These are phyloP conservation scores for Hestina assimilis DNA, from an alignment of 1,140 invertebrate species.

Conservation along the genomic window DNA sequence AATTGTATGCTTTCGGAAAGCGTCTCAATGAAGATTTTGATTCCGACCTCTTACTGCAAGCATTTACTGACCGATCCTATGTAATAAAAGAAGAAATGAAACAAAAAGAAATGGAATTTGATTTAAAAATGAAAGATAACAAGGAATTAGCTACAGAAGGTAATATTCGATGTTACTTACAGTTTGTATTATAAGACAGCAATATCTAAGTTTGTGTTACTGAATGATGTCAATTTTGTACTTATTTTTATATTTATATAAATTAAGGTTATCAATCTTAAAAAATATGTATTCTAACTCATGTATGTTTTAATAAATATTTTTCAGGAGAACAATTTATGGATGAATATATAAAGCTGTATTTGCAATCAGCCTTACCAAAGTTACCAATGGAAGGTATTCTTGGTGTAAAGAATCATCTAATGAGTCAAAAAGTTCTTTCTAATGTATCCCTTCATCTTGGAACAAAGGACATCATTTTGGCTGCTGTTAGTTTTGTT, in stretches of 20 bases:
- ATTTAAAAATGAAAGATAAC: conserved; percentile 84
- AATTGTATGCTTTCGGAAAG: conserved; percentile 92
- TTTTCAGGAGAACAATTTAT: conserved; percentile 70
- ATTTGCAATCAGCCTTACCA: conserved; percentile 82
- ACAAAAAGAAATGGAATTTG: conserved; percentile 85
- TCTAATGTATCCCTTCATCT: conserved; percentile 85
- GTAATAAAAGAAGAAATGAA: conserved; percentile 84
- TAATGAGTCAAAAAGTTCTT: conserved; percentile 83
- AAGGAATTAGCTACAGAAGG: conserved; percentile 83
- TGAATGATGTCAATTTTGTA: too few relatives aligned
- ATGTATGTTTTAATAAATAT: background rate
- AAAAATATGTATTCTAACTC: background rate
- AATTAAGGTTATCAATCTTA: background rate
- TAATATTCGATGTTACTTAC: conserved; percentile 31
- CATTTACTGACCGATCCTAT: conserved; percentile 90
- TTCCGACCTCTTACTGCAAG: conserved; percentile 82
- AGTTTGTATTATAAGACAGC: background rate
- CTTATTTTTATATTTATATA: too few relatives aligned
- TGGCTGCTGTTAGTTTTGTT: conserved; percentile 85
- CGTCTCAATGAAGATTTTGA: conserved; percentile 92
- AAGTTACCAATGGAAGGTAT: conserved; percentile 84
- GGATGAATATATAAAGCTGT: conserved; percentile 60
- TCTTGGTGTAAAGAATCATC: conserved; percentile 81
- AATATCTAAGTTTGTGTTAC: background rate
- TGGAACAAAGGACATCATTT: conserved; percentile 90